Evolutionary conservation across 1,140 invertebrate species (phyloP), one percentile per base, ranked within the genome.

Genomic region (Zophobas morio): DNA sequence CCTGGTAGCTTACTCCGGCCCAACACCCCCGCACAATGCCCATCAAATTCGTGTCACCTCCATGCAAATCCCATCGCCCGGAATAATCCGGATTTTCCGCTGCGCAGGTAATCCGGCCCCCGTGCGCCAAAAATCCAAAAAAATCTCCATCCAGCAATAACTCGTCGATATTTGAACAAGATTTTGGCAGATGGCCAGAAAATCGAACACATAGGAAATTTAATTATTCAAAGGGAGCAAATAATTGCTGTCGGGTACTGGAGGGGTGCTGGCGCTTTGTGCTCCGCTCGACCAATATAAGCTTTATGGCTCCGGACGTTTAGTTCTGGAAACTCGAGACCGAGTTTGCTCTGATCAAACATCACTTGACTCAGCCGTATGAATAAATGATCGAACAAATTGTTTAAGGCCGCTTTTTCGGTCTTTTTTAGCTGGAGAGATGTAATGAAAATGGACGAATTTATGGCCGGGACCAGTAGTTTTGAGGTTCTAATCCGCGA

Each of bases 161-260:
- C n/a, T 49, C 35, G 63, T 37, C 37, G 39, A 78, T 74, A 77
- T 70, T 70, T 36, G 53, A 70, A 66, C 74, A 78, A 82, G 76
- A 82, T 82, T 81, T 79, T 79, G 82, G 84, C 84, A 85, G 84
- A 85, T 85, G 84, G 83, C 76, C 82, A 80, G 78, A 82, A 84
- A 85, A 84, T 82, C 81, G 82, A 81, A 79, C 73, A 78, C 82
- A 78, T 80, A 81, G 78, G 82, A 85, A 84, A 85, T 84, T 85
- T 81, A 85, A 84, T 85, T 84, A 85, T 85, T 85, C 83, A 84
- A 84, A 84, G 84, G 84, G 84, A 85, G 81, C 82, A 84, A 85
- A 85, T 85, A 85, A 85, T 84, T 85, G 82, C 83, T 81, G 80
- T 82, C 80, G 82, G 83, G 80, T 82, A 60, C 77, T 74, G 77